Evolutionary conservation across 2,113 vertebrate species (phyloP).

Genomic region (Hydropotes inermis): DNA sequence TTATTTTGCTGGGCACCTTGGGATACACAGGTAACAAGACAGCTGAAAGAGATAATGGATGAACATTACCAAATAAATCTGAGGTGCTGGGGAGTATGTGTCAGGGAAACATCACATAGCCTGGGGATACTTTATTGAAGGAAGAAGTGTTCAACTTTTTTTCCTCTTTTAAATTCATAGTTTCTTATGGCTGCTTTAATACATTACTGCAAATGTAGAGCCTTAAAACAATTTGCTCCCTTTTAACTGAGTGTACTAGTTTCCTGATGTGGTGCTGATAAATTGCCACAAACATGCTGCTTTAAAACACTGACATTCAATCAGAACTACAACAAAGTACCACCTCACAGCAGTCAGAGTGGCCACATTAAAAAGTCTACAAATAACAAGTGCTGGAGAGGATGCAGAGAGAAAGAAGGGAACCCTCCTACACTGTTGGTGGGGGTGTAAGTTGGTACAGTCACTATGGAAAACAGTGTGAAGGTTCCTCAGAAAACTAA

Average conservation of each 20-base stretch:
- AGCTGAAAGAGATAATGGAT: neutral
- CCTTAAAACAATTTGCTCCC: neutral
- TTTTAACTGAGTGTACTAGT: neutral
- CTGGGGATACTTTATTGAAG: neutral
- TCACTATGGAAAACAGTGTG: neutral
- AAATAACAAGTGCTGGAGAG: neutral
- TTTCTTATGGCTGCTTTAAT: neutral
- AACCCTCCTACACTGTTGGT: neutral
- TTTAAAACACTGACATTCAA: neutral
- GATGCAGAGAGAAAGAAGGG: neutral
- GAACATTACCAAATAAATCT: neutral
- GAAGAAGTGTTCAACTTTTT: neutral
- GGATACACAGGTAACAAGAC: neutral
- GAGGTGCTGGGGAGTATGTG: neutral
- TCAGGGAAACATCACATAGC: neutral
- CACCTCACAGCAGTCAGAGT: neutral
- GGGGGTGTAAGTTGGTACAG: neutral
- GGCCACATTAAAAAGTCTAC: neutral
- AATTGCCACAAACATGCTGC: neutral
- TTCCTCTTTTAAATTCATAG: neutral
- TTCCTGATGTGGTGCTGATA: neutral
- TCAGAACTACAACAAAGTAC: neutral
- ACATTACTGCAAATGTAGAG: neutral
- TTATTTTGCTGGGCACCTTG: neutral
- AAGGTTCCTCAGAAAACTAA: neutral